A percentile compares a stretch with the other conserved stretches of the same genome.
Conservation (phyloP, 2,113 vertebrate species). For the Beaufortia kweichowensis region DNA sequence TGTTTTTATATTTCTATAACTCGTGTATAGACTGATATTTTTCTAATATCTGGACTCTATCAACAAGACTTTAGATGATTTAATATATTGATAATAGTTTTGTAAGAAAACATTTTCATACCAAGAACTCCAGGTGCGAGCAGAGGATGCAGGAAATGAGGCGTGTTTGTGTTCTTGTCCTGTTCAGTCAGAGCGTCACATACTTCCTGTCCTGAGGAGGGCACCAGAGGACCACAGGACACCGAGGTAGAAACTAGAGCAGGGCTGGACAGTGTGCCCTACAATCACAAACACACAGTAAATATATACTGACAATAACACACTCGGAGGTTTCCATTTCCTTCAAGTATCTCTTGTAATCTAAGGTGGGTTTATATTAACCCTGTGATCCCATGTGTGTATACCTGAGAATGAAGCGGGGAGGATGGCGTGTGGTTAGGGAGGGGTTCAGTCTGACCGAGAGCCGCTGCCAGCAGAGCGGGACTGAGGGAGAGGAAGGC, state of each 20-base stretch:
- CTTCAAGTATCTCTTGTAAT: too few relatives aligned
- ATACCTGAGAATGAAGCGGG: slow-evolving; percentile 59
- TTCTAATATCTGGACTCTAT: too few relatives aligned
- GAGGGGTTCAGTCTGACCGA: slow-evolving; percentile 62
- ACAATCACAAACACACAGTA: neutral
- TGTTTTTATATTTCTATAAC: too few relatives aligned
- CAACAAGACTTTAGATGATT: too few relatives aligned
- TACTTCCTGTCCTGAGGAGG: slow-evolving; percentile 18
- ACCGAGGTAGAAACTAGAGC: slow-evolving; percentile 76
- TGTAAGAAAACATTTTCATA: slow-evolving; percentile 43
- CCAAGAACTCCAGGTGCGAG: slow-evolving; percentile 74
- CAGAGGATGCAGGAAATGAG: slow-evolving; percentile 71
- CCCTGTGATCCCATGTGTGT: neutral
- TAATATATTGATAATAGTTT: too few relatives aligned
- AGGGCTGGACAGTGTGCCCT: slow-evolving; percentile 65
- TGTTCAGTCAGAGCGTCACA: slow-evolving; percentile 57
- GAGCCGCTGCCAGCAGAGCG: slow-evolving; percentile 53
- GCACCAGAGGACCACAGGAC: slow-evolving; percentile 63
- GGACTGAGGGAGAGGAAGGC: slow-evolving; percentile 52
- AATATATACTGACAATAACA: neutral
- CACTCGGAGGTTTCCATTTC: too few relatives aligned
- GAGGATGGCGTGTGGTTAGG: slow-evolving; percentile 68
- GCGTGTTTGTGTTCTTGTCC: slow-evolving; percentile 66
- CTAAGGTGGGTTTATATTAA: too few relatives aligned
- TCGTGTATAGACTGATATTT: too few relatives aligned